Percentiles rank a stretch among this genome's conserved stretches.
These are phyloP conservation scores for Motacilla tschutschensis DNA, from an alignment of 2,113 vertebrate species.

Conservation along the genomic window DNA sequence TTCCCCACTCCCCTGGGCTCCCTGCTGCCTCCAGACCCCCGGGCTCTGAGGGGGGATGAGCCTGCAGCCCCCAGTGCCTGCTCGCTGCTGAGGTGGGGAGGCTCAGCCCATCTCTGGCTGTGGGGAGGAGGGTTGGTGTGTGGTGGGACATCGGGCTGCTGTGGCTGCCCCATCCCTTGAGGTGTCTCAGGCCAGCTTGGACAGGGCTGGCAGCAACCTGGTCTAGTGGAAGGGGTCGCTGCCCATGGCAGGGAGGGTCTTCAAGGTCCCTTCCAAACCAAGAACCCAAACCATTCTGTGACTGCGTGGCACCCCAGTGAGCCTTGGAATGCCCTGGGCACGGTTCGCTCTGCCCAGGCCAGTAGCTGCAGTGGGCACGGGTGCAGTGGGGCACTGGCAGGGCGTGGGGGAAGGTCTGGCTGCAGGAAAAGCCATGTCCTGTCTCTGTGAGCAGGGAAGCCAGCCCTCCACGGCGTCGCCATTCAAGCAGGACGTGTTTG, in stretches of 20 bases:
- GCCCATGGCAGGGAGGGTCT: not conserved
- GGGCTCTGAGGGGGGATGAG: rapidly evolving
- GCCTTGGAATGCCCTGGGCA: not conserved
- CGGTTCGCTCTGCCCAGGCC: rapidly evolving
- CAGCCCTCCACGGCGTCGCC: conserved; percentile 79
- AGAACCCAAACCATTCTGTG: not conserved
- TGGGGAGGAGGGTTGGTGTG: not conserved
- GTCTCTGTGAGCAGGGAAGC: conserved; percentile 68
- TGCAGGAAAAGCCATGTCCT: not conserved
- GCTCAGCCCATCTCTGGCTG: rapidly evolving
- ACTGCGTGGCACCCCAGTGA: not conserved
- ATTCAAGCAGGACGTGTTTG: conserved; percentile 82
- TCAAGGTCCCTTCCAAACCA: not conserved
- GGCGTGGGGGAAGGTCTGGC: rapidly evolving
- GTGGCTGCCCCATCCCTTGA: not conserved
- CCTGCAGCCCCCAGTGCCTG: not conserved
- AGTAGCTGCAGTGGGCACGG: rapidly evolving
- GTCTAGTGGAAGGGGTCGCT: rapidly evolving
- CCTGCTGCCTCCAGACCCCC: not conserved
- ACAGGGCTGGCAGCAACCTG: not conserved
- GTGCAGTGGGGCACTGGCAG: rapidly evolving
- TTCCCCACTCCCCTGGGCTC: rapidly evolving
- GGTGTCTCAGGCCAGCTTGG: not conserved
- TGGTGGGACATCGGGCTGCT: rapidly evolving
- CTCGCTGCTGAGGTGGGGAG: rapidly evolving